phyloP scores from a whole-genome alignment of 2,113 vertebrate genomes.

The Neotoma lepida region DNA sequence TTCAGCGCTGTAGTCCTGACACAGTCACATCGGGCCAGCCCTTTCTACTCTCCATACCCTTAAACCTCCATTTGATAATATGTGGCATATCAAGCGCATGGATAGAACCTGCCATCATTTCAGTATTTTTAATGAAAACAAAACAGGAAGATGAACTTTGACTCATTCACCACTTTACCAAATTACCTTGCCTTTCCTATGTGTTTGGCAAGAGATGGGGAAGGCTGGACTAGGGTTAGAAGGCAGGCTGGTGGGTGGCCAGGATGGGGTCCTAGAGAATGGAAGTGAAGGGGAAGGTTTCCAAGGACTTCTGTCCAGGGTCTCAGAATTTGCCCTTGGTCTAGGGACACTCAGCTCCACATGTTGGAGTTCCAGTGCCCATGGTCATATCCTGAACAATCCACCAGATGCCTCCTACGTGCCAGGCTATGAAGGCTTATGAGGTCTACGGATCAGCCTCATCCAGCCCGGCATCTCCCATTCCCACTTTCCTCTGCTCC shows the following conservation, averaged over 20 bases:
- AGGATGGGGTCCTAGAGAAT: background rate
- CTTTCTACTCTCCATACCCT: conserved; percentile 7
- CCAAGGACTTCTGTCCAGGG: background rate
- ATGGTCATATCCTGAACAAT: background rate
- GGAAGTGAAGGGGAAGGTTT: background rate
- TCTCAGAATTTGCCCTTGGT: background rate
- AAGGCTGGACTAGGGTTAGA: background rate
- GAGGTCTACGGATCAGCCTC: background rate
- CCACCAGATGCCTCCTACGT: background rate
- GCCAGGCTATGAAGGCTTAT: background rate
- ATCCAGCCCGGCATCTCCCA: background rate
- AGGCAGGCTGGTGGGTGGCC: background rate
- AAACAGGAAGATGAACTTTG: background rate
- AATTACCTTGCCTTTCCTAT: background rate
- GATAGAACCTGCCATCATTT: background rate
- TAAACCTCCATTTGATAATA: conserved; percentile 5
- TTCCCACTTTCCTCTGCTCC: conserved; percentile 5
- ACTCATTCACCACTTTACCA: background rate
- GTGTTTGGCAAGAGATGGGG: background rate
- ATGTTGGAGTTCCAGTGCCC: background rate
- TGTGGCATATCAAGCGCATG: background rate
- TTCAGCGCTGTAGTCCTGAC: background rate
- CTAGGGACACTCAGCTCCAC: background rate
- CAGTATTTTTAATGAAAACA: background rate
- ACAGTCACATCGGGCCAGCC: background rate